phyloP scores from a whole-genome alignment of 2,797 vertebrate species.

The Clarias pachynema region DNA sequence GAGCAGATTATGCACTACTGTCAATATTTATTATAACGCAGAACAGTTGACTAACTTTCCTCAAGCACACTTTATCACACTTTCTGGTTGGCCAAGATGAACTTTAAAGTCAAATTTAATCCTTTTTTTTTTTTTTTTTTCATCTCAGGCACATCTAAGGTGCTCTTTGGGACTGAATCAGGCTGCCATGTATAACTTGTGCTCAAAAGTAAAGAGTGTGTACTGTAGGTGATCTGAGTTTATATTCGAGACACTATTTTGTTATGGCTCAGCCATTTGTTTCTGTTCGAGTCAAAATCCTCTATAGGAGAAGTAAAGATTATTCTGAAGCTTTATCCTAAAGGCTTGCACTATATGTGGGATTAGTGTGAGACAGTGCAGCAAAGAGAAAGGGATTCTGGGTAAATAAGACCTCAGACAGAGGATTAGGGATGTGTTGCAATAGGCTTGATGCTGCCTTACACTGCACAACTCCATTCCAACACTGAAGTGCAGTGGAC shows the following conservation, averaged over 20 bases:
- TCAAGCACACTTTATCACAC: slow-evolving; percentile 46
- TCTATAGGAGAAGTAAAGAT: slow-evolving; percentile 29
- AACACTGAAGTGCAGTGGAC: background rate
- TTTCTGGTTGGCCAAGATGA: slow-evolving; percentile 39
- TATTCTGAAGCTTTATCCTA: slow-evolving; percentile 16
- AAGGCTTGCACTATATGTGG: slow-evolving; percentile 26
- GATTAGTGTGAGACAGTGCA: slow-evolving; percentile 50
- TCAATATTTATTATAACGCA: slow-evolving; percentile 32
- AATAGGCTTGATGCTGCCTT: background rate
- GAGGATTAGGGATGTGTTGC: slow-evolving; percentile 26
- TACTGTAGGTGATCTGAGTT: slow-evolving; percentile 2
- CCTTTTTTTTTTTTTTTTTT: slow-evolving; percentile 31
- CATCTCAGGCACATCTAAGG: slow-evolving; percentile 49
- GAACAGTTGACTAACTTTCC: slow-evolving; percentile 50
- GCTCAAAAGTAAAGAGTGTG: slow-evolving; percentile 29
- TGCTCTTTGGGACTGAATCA: slow-evolving; percentile 46
- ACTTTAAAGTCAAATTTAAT: slow-evolving; percentile 54
- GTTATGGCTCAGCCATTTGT: slow-evolving; percentile 11
- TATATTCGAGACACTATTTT: background rate
- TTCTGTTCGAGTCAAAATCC: slow-evolving; percentile 41
- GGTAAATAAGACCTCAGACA: slow-evolving; percentile 30
- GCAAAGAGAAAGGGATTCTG: slow-evolving; percentile 44
- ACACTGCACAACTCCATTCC: background rate
- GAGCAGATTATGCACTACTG: slow-evolving; percentile 21
- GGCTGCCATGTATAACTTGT: slow-evolving; percentile 47